Base-by-base conservation (phyloP, 2,113 vertebrate species). In the Tringa solitaria region DNA sequence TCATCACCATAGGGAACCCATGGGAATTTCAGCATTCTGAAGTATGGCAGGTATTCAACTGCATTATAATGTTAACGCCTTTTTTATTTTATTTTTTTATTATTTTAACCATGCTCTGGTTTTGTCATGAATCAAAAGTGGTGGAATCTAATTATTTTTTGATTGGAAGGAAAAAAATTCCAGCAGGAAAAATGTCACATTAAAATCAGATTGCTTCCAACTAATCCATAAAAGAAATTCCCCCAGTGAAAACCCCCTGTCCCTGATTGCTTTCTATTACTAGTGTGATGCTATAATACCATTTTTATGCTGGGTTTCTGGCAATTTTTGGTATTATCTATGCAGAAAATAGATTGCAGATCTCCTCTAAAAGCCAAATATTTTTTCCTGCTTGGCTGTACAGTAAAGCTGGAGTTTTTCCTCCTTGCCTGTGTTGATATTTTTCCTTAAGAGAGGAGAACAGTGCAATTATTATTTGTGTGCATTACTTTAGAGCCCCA, bases 181-280 rank as follows among this genome's bases (percentile, higher is more conserved):
- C 90, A 90, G 63, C 72, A 84, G 56, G 76, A 93, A 94, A 96
- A 94, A 93, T 77, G 10, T 64, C 54, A 68, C 56, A 43, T 70
- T 77, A 92, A 89, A 93, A 84, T 93, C 1, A 0, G 45, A 79
- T 76, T 81, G 46, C 33, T 84, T 92, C 57, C 24, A 92, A 57
- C 24, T 84, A 69, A 87, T 82, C 57, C 28, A 10, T 87, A 75
- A 64, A 84, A 89, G 15, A 87, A 89, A 75, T 56, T 60, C 12
- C n/a, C 10, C 1, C 51, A 68, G 30, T 74, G 59, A 39, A 91
- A 93, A 84, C 32, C 6, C 46, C 14, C 30, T 50, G 7, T 59
- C 32, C 20, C 21, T 28, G 4, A n/a, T 54, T 89, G 35, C 12
- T 89, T 84, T 87, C 8, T 46, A 41, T 92, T 39, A 75, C 45